Evolutionary conservation across 2,888 invertebrate genomes (phyloP), one percentile per base, ranked within the genome.

Genomic region (Molorchus minor): DNA sequence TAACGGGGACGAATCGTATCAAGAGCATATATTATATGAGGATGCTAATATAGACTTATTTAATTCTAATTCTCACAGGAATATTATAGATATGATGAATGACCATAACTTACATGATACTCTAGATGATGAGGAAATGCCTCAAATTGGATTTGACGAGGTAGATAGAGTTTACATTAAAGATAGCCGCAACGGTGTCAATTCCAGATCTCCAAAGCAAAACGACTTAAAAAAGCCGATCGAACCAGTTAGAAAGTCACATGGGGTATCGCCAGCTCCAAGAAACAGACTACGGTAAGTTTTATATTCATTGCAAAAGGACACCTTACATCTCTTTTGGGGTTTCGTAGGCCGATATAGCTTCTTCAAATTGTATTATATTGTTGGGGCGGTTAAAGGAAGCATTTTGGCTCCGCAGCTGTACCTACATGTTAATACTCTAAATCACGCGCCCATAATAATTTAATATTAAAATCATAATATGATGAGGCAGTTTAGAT

Each of bases 41-140:
- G 65, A 63, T 35, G 62, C 64, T 1, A 55, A 64, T 33, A 77
- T 77, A 35, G 65, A 69, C 49, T 4, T 45, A 2, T 41, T 46
- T 13, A 41, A 59, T 49, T 46, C 62, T 3, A 67, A 69, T 51
- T 59, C 62, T 2, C 63, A 64, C 33, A 62, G 65, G 21, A 64
- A 65, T 45, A 73, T 82, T 61, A 80, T 83, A 33, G 78, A 76
- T 46, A 77, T 80, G 69, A 76, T 81, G 75, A 81, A 81, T 60
- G 77, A 80, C 59, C 80, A 81, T 51, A 80, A 78, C 47, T 67
- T 80, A 15, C 73, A 74, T 54, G 81, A 80, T 56, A 77, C 77
- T 65, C 71, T 82, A 56, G 83, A 82, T 49, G 79, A 80, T 65
- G 84, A 84, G 61, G 76, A 80, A 63, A 79, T 83, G 73, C 81